Percentiles rank a stretch among this genome's conserved stretches.
These are phyloP conservation scores for Bombus huntii DNA, from an alignment of 1,140 invertebrate genomes.

Conservation along the genomic window DNA sequence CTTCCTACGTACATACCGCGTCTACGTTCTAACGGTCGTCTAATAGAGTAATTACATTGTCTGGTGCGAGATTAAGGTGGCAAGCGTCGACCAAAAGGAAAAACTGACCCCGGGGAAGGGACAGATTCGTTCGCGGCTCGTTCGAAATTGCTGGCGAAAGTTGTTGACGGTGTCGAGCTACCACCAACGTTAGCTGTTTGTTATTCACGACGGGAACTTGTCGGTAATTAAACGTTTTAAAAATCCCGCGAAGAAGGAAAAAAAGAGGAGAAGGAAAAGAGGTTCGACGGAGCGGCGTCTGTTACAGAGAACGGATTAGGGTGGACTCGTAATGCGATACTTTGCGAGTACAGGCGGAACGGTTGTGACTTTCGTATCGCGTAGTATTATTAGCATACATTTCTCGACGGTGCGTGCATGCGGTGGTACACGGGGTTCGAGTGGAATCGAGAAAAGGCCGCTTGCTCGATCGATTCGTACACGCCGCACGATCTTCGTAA, in stretches of 20 bases:
- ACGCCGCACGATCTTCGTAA: not conserved
- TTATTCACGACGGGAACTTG: conserved; percentile 54
- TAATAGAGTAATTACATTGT: conserved; percentile 45
- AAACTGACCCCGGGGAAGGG: not conserved
- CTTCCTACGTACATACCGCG: not conserved
- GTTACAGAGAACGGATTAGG: not conserved
- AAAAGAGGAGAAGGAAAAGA: not conserved
- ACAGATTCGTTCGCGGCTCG: not conserved
- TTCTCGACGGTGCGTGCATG: conserved; percentile 7
- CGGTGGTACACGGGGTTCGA: conserved; percentile 5
- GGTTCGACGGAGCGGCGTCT: not conserved
- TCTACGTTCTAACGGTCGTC: conserved; percentile 27
- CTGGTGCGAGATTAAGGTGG: not conserved
- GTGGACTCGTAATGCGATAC: conserved; percentile 12
- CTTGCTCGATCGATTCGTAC: not conserved
- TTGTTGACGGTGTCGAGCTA: conserved; percentile 47
- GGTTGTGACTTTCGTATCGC: conserved; percentile 12
- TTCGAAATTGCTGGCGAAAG: conserved; percentile 62
- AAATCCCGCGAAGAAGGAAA: not conserved
- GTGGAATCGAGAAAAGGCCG: conserved; percentile 25
- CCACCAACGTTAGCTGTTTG: conserved; percentile 22
- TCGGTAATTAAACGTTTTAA: conserved; percentile 53
- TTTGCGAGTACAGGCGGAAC: conserved; percentile 3
- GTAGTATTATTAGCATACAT: conserved; percentile 37
- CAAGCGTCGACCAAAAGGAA: not conserved